Evolutionary conservation across 2,888 invertebrate genomes (phyloP), one percentile per base, ranked within the genome.

Genomic region (Philopedon plagiatum): DNA sequence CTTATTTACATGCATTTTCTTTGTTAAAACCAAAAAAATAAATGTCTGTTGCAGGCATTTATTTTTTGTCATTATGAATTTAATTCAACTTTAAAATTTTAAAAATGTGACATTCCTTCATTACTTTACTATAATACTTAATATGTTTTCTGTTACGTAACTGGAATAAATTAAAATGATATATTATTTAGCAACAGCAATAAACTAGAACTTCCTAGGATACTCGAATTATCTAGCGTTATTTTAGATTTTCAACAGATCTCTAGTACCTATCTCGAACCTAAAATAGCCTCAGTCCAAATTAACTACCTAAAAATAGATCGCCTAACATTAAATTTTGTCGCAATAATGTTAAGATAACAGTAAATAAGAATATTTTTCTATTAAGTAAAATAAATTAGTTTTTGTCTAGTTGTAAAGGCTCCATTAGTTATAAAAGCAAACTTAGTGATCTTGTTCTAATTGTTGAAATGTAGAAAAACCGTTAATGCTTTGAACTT

Each of bases 321-420:
- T 21, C 4, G 62, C 18, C 39, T 37, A 54, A 72, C 66, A 67
- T 65, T 39, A 65, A 46, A 61, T 66, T 72, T 72, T 72, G 71
- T 72, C 71, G 71, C 71, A 72, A 62, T 72, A 67, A 67, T 67
- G 46, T 62, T 41, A 63, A 66, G 61, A 72, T 72, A 61, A 67
- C 62, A 44, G 56, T 44, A 62, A 49, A 62, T 49, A 62, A 54
- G 18, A 15, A 37, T 37, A 37, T n/a, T 23, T 46, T 46, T 46
- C 3, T 44, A 21, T 19, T 9, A 19, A 18, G n/a, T 21, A 44
- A 44, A 44, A 44, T 44, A n/a, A n/a, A n/a, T 11, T 39, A 39
- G 13, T 15, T n/a, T 3, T 13, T 39, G 5, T n/a, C 4, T 34
- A n/a, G n/a, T 11, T n/a, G n/a, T 2, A 34, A n/a, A 34, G 4